These are phyloP conservation scores for Tribolium castaneum DNA, from an alignment of 1,140 invertebrate genomes.

Conservation along the genomic window DNA sequence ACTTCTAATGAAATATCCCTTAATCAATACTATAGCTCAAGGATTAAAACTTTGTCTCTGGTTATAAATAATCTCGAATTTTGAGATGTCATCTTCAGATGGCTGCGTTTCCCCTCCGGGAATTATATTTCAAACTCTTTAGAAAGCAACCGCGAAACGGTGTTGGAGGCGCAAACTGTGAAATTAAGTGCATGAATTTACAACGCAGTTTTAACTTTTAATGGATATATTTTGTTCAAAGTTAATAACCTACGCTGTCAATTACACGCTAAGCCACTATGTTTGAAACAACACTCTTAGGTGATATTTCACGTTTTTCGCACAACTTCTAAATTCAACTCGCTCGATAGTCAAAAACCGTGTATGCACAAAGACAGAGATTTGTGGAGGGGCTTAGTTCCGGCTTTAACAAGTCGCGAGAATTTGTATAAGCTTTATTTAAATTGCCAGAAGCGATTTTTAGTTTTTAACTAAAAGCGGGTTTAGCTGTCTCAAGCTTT, in stretches of 20 bases:
- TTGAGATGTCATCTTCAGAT: slow-evolving; percentile 5
- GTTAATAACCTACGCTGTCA: neutral
- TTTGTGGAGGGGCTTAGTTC: neutral
- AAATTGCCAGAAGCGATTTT: neutral
- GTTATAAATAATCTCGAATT: slow-evolving; percentile 20
- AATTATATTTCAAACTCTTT: slow-evolving; percentile 24
- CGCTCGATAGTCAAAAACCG: neutral
- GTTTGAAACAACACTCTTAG: neutral
- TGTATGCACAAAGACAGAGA: neutral
- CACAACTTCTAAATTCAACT: no score
- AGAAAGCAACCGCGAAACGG: slow-evolving; percentile 7
- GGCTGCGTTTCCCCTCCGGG: neutral
- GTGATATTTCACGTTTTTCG: no score
- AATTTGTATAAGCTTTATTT: neutral
- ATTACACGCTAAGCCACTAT: neutral
- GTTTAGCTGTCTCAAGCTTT: no score
- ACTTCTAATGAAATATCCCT: neutral
- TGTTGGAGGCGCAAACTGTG: slow-evolving; percentile 1
- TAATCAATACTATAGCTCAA: slow-evolving; percentile 10
- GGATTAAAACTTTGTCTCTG: slow-evolving; percentile 10
- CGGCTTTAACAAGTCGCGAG: neutral
- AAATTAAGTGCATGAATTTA: slow-evolving; percentile 19
- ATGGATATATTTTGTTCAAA: slow-evolving; percentile 2
- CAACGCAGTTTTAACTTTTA: slow-evolving; percentile 16
- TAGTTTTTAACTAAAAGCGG: neutral